Conservation (phyloP, 2,113 vertebrate species). For the Mormyrus iriodes region DNA sequence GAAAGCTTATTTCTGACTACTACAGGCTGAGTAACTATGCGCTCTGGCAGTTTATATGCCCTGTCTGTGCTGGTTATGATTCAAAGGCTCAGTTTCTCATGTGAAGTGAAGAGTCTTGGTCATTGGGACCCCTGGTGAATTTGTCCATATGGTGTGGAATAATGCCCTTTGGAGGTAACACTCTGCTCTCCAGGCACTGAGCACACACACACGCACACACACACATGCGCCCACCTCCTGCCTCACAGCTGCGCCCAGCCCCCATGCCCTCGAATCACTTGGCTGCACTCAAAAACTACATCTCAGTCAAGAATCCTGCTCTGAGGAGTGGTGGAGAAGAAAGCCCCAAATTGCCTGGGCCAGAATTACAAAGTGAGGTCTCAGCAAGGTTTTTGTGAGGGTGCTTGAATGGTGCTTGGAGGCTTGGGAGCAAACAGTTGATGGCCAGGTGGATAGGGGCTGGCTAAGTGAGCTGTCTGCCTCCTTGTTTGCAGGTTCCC, state of each 20-base stretch:
- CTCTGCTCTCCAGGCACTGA: not conserved
- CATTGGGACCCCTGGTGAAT: slow-evolving; percentile 14
- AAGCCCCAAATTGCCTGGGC: not conserved
- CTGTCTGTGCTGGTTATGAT: slow-evolving; percentile 27
- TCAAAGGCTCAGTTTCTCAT: slow-evolving; percentile 21
- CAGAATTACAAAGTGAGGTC: not conserved
- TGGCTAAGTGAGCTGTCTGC: not conserved
- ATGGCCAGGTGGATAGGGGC: not conserved
- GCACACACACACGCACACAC: not conserved
- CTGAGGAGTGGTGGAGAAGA: not conserved
- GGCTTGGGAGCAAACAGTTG: not conserved
- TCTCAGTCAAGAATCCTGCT: not conserved
- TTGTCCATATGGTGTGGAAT: not conserved
- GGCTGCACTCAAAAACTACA: not conserved
- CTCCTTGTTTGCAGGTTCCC: not conserved
- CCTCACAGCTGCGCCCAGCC: not conserved
- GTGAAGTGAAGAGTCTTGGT: slow-evolving; percentile 30
- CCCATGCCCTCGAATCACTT: not conserved
- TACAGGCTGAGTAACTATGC: not conserved
- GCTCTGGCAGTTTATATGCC: not conserved
- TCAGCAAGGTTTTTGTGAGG: too few species aligned
- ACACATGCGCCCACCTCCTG: not conserved
- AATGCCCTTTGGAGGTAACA: slow-evolving; percentile 19
- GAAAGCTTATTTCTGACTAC: not conserved
- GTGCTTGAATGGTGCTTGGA: not conserved